Evolutionary conservation across 2,113 vertebrate genomes (phyloP).

Genomic region (Girardinichthys multiradiatus): DNA sequence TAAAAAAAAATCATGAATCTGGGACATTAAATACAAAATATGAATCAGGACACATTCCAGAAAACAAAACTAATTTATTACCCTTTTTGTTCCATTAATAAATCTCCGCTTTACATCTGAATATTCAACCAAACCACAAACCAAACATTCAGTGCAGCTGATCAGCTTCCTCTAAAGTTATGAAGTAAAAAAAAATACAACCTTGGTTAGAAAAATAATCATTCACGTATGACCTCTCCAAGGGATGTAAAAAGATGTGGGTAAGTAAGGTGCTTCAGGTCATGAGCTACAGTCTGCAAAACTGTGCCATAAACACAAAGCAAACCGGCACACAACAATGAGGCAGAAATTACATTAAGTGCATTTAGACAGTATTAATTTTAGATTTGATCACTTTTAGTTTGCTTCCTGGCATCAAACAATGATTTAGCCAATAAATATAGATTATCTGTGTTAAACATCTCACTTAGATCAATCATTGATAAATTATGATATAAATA

Average conservation of each 20-base stretch:
- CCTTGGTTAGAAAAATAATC: slow-evolving; percentile 36
- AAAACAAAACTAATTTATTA: slow-evolving; percentile 40
- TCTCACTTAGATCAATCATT: not conserved
- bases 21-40: not conserved
- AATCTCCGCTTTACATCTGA: not conserved
- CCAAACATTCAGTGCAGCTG: not conserved
- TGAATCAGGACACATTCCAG: not conserved
- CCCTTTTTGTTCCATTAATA: not conserved
- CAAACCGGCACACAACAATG: not conserved
- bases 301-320: no score
- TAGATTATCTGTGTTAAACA: not conserved
- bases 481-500: no score
- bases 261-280: slow-evolving; percentile 1
- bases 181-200: slow-evolving; percentile 48
- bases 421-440: not conserved
- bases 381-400: no score
- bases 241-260: not conserved
- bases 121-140: not conserved
- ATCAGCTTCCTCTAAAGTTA: slow-evolving; percentile 12
- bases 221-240: not conserved
- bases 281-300: not conserved
- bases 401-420: not conserved
- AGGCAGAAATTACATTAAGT: no score
- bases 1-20: not conserved
- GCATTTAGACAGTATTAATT: no score